Percentiles rank a stretch among this genome's conserved stretches.
Evolutionary conservation across 2,113 vertebrate species (phyloP).

Genomic region (Phylloscopus trochilus): DNA sequence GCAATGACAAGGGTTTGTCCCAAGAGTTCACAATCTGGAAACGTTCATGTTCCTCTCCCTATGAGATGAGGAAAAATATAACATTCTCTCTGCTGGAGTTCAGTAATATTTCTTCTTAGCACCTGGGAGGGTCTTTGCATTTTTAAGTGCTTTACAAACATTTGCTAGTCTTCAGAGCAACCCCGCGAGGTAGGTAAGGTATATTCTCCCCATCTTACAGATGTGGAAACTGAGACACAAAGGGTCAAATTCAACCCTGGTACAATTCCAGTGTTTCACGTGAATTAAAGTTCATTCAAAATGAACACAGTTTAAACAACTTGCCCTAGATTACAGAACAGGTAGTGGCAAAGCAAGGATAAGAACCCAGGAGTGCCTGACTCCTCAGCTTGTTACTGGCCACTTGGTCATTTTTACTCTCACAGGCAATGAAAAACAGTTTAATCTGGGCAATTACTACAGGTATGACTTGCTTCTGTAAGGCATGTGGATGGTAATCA

Average conservation of each 20-base stretch:
- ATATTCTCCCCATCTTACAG: slow-evolving; percentile 52
- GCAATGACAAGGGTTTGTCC: not conserved
- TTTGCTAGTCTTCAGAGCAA: slow-evolving; percentile 33
- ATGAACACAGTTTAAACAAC: slow-evolving; percentile 16
- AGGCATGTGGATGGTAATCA: slow-evolving; percentile 64
- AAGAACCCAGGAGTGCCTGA: not conserved
- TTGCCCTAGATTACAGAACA: slow-evolving; percentile 26
- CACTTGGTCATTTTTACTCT: slow-evolving; percentile 12
- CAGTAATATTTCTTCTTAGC: slow-evolving; percentile 48
- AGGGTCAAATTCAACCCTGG: slow-evolving; percentile 41
- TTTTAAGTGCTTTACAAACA: slow-evolving; percentile 65
- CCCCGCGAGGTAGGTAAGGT: slow-evolving; percentile 63
- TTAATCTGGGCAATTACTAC: slow-evolving; percentile 19
- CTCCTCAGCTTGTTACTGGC: slow-evolving; percentile 5
- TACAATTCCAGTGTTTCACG: slow-evolving; percentile 55
- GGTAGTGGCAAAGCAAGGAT: slow-evolving; percentile 9
- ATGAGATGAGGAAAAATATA: not conserved
- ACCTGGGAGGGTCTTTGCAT: slow-evolving; percentile 61
- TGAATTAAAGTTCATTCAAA: slow-evolving; percentile 23
- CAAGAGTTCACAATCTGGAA: not conserved
- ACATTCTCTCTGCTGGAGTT: slow-evolving; percentile 10
- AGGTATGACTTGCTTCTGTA: slow-evolving; percentile 54
- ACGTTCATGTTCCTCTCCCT: not conserved
- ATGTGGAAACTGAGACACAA: slow-evolving; percentile 47
- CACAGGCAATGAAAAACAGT: not conserved